Evolutionary conservation across 1,140 invertebrate genomes (phyloP), one percentile per base, ranked within the genome.

Genomic region (Hylyphantes graminicola): DNA sequence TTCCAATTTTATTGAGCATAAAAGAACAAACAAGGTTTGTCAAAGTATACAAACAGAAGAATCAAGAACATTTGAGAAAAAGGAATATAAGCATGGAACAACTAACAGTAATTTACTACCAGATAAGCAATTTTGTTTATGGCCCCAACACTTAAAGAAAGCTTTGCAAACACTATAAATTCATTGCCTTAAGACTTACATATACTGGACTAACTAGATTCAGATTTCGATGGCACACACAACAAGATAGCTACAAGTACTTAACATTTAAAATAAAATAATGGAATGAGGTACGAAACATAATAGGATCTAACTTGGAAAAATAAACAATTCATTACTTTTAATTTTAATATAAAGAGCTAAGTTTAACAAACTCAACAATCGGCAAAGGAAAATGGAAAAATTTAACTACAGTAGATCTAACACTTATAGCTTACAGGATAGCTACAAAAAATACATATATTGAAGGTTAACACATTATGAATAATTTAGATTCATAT

Each of bases 1-100:
- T 63, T 63, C 80, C 70, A 74, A 65, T 51, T 82, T 82, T 82
- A 82, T 82, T 82, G 55, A 74, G 80, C 80, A 74, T 82, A 74
- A 82, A 82, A 74, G 59, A 81, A 74, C 70, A 74, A 59, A 59
- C 48, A 81, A 48, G 35, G 9, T 65, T 72, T 74, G 57, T 63
- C 53, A 54, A 61, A 79, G 17, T 55, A 70, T 68, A 59, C 55
- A 75, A 63, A 63, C 77, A 59, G 15, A 79, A 79, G 54, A 55
- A 35, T 73, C 57, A 67, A 48, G 19, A 79, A 68, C 17, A 19
- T 63, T 63, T 19, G 50, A 48, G 53, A 35, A 35, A 54, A 35
- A 79, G 55, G 35, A 79, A 57, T 59, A 57, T 59, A 21, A 68
- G 53, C 57, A n/a, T 57, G 11, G 17, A 19, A 35, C 35, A 57